Conservation (phyloP, 1,140 invertebrate species). For the Drosophila prosaltans region DNA sequence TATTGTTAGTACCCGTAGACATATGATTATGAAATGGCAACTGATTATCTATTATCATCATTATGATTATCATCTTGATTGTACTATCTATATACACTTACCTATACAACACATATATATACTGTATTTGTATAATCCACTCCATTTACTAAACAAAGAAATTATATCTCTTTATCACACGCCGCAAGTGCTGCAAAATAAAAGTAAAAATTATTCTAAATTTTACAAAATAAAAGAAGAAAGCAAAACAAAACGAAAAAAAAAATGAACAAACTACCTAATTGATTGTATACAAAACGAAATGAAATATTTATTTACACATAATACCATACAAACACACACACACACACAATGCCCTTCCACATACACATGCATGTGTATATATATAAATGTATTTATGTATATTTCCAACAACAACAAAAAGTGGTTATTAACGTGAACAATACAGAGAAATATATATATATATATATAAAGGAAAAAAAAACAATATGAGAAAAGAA, state of each 20-base stretch:
- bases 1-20: slow-evolving; percentile 57
- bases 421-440: slow-evolving; percentile 40
- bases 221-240: slow-evolving; percentile 56
- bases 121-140: slow-evolving; percentile 32
- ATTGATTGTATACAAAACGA: slow-evolving; percentile 66
- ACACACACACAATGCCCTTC: slow-evolving; percentile 34
- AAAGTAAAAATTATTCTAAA: slow-evolving; percentile 62
- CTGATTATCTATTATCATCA: slow-evolving; percentile 60
- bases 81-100: slow-evolving; percentile 17
- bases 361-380: slow-evolving; percentile 14
- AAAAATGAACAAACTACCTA: slow-evolving; percentile 73
- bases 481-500: slow-evolving; percentile 54
- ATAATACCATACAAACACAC: slow-evolving; percentile 17
- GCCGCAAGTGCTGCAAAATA: slow-evolving; percentile 61
- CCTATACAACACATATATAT: slow-evolving; percentile 22
- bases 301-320: slow-evolving; percentile 68
- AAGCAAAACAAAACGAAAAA: slow-evolving; percentile 6
- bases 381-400: slow-evolving; percentile 20
- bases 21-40: slow-evolving; percentile 52
- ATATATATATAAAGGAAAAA: slow-evolving; percentile 12
- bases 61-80: slow-evolving; percentile 42
- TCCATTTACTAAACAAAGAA: slow-evolving; percentile 41
- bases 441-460: slow-evolving; percentile 38
- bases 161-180: slow-evolving; percentile 41
- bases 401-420: slow-evolving; percentile 21